phyloP scores from a whole-genome alignment of 1,140 invertebrate species.

The Chelonus insularis region DNA sequence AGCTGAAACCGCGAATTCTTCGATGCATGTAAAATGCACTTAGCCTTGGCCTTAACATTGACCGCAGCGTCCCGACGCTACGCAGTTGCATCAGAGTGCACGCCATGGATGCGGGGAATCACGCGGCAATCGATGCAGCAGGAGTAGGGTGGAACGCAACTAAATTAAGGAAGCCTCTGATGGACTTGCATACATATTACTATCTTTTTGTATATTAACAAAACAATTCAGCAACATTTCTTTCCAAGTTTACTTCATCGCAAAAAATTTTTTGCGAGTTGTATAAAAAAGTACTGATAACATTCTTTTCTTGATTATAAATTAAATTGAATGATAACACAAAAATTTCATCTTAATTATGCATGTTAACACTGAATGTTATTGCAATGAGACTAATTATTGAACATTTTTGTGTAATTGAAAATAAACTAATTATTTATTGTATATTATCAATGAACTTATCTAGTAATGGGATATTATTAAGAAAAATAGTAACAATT shows the following conservation, averaged over 20 bases:
- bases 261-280: too few species aligned
- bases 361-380: too few species aligned
- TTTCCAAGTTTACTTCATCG: neutral
- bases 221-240: too few species aligned
- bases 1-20: conserved; percentile 23
- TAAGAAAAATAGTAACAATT: conserved; percentile 1
- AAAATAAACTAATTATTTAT: neutral
- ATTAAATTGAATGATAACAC: too few species aligned
- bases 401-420: too few species aligned
- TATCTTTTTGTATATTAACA: too few species aligned
- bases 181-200: too few species aligned
- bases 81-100: conserved; percentile 51
- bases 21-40: conserved; percentile 22
- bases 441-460: neutral
- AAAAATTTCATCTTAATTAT: too few species aligned
- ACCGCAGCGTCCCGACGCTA: conserved; percentile 56
- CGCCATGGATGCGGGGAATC: conserved; percentile 2
- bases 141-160: neutral
- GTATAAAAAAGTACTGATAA: too few species aligned
- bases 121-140: neutral
- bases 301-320: too few species aligned
- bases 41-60: conserved; percentile 58
- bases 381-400: too few species aligned
- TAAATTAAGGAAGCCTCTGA: too few species aligned
- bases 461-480: neutral